Evolutionary conservation across 2,888 invertebrate species (phyloP).

Genomic region (Blomia tropicalis): DNA sequence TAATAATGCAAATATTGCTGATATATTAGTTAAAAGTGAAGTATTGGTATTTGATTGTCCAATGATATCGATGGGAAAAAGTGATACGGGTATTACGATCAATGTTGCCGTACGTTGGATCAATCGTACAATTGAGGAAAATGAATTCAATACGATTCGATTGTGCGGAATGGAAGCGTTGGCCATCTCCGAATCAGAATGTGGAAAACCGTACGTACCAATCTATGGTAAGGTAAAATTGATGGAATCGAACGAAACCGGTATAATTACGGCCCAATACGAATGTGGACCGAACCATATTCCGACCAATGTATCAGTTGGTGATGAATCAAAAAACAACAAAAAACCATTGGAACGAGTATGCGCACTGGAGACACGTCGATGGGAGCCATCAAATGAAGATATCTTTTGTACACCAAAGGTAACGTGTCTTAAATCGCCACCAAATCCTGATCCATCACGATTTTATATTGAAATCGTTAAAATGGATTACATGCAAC

Average conservation of each 20-base stretch:
- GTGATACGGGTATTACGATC: background rate
- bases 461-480: background rate
- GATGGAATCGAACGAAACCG: background rate
- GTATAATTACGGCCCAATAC: constrained; percentile 17
- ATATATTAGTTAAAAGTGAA: background rate
- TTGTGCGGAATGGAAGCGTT: constrained; percentile 20
- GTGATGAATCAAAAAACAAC: background rate
- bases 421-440: background rate
- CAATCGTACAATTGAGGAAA: background rate
- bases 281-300: constrained; percentile 14
- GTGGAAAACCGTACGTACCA: constrained; percentile 22
- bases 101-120: background rate
- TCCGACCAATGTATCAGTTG: background rate
- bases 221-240: constrained; percentile 15
- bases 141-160: background rate
- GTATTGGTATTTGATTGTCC: constrained; percentile 8
- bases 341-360: background rate
- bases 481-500: constrained; percentile 3
- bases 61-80: background rate
- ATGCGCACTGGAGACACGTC: background rate
- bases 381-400: background rate
- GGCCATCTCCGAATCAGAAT: background rate
- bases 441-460: background rate
- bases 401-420: background rate
- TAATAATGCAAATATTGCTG: background rate